Conservation (phyloP, 2,113 vertebrate species). For the Periophthalmodon schlosseri region DNA sequence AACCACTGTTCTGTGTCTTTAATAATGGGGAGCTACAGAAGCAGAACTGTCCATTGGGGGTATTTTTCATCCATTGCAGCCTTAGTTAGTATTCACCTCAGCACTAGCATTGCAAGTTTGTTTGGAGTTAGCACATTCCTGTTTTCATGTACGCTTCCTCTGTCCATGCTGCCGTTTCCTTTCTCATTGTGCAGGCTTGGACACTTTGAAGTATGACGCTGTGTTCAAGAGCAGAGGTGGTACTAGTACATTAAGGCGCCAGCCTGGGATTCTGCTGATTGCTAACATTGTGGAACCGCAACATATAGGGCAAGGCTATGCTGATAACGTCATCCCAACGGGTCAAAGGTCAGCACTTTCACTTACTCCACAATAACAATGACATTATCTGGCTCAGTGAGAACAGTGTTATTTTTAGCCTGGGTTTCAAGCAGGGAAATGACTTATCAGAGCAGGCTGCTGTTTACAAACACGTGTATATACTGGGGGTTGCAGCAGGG, state of each 20-base stretch:
- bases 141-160: constrained; percentile 31
- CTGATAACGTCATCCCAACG: neutral
- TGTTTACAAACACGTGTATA: constrained; percentile 37
- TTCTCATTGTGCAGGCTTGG: constrained; percentile 29
- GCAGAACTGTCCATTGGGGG: neutral
- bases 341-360: constrained; percentile 24
- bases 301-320: neutral
- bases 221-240: neutral
- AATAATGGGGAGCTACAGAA: neutral
- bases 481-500: neutral
- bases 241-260: neutral
- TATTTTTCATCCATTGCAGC: constrained; percentile 2
- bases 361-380: constrained; percentile 33
- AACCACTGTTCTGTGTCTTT: neutral
- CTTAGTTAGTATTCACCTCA: neutral
- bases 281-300: neutral
- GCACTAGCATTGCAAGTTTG: constrained; percentile 28
- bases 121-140: constrained; percentile 33
- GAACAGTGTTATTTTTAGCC: constrained; percentile 48
- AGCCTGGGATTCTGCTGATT: neutral
- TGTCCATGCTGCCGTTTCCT: constrained; percentile 34
- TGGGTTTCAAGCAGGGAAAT: constrained; percentile 15
- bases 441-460: constrained; percentile 3
- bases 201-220: constrained; percentile 19
- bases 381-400: constrained; percentile 18